phyloP scores from a whole-genome alignment of 2,113 vertebrate genomes.

The Raja brachyura region DNA sequence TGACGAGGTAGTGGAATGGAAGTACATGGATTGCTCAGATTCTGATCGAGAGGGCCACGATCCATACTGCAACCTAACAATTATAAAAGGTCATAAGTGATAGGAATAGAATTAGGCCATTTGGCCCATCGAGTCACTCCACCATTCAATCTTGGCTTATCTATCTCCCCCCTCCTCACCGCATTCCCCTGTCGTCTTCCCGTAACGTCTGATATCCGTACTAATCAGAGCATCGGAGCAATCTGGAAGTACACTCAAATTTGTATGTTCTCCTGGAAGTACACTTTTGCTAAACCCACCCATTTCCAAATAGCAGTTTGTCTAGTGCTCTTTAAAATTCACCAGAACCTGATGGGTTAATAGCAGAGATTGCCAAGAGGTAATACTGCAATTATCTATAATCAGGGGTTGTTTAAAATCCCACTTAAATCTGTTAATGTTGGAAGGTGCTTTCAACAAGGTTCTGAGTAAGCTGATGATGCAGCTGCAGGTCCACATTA shows the following conservation, averaged over 20 bases:
- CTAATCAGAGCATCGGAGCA: no score
- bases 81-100: background rate
- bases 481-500: background rate
- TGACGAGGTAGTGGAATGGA: no score
- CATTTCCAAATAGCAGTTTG: background rate
- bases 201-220: no score
- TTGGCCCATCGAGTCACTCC: no score
- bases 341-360: constrained; percentile 1
- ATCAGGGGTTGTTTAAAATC: background rate
- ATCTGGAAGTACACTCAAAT: no score
- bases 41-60: background rate
- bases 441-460: constrained; percentile 12
- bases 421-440: background rate
- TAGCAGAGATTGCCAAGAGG: background rate
- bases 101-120: no score
- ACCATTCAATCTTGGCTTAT: no score
- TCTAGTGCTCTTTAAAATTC: no score
- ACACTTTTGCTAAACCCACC: background rate
- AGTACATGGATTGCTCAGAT: no score
- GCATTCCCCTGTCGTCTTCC: no score
- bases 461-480: background rate
- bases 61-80: background rate
- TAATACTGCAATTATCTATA: background rate
- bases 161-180: no score
- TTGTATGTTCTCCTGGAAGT: background rate